Percentiles rank a stretch among this genome's conserved stretches.
These are phyloP conservation scores for Caradrina clavipalpis DNA, from an alignment of 2,888 invertebrate genomes.

Conservation along the genomic window DNA sequence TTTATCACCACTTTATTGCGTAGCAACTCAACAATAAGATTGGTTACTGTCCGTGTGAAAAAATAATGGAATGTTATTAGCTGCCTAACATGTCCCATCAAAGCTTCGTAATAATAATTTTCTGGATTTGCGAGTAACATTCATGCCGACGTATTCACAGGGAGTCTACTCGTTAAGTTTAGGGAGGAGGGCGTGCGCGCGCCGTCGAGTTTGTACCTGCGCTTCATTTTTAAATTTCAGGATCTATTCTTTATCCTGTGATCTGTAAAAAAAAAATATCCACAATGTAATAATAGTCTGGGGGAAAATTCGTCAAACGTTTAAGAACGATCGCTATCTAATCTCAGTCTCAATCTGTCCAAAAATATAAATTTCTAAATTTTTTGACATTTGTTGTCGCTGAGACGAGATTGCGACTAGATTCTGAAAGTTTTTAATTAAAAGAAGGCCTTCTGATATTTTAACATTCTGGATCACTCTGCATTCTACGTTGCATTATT, in stretches of 20 bases:
- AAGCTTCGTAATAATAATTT: conserved; percentile 62
- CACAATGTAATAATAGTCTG: background rate
- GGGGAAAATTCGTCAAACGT: too few species aligned
- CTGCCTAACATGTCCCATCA: conserved; percentile 48
- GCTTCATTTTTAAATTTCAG: conserved; percentile 80
- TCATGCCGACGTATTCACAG: conserved; percentile 49
- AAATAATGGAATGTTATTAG: conserved; percentile 66
- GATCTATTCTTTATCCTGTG: conserved; percentile 87
- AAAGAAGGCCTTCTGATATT: too few species aligned
- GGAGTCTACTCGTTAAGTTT: conserved; percentile 55
- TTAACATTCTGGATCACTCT: too few species aligned
- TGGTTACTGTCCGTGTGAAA: conserved; percentile 19
- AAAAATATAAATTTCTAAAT: too few species aligned
- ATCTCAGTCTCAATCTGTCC: too few species aligned
- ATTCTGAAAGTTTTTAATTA: too few species aligned
- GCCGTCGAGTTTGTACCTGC: conserved; percentile 67
- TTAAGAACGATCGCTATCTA: too few species aligned
- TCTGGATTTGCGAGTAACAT: conserved; percentile 61
- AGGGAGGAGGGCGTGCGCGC: conserved; percentile 53
- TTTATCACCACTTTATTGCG: conserved; percentile 12
- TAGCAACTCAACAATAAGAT: conserved; percentile 22
- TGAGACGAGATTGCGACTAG: too few species aligned
- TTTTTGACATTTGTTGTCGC: too few species aligned
- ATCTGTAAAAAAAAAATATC: conserved; percentile 72
- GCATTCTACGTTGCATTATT: background rate